Evolutionary conservation across 2,113 vertebrate genomes (phyloP).

Genomic region (Ptilonorhynchus violaceus): DNA sequence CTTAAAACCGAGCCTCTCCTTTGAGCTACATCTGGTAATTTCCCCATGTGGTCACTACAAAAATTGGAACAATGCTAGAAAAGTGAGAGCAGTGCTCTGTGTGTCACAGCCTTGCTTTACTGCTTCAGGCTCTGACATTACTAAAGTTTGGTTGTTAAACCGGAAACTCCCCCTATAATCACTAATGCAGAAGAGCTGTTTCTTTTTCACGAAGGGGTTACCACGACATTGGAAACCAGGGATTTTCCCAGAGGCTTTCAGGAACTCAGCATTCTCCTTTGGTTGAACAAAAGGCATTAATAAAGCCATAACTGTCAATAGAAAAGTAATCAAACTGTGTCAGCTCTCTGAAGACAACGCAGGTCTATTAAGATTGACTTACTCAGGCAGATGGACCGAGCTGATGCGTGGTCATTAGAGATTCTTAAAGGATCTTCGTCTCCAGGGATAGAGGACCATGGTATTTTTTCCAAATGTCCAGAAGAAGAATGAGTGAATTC

Average conservation of each 20-base stretch:
- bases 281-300: constrained; percentile 36
- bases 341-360: neutral
- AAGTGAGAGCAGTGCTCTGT: neutral
- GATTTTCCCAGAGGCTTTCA: neutral
- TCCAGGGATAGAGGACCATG: neutral
- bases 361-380: constrained; percentile 29
- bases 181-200: neutral
- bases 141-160: neutral
- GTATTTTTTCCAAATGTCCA: constrained; percentile 22
- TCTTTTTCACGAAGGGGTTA: neutral
- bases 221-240: neutral
- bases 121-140: neutral
- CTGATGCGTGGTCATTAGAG: neutral
- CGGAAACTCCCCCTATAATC: neutral
- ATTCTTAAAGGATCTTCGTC: constrained; percentile 15
- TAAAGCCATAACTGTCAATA: neutral
- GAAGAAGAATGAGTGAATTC: constrained; percentile 51
- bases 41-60: neutral
- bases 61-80: neutral
- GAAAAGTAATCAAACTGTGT: constrained; percentile 20
- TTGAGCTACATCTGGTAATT: neutral
- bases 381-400: constrained; percentile 2
- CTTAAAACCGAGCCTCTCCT: neutral
- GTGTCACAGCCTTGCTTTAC: neutral
- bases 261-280: neutral